Evolutionary conservation across 2,797 vertebrate species (phyloP).

Genomic region (Galago senegalensis): DNA sequence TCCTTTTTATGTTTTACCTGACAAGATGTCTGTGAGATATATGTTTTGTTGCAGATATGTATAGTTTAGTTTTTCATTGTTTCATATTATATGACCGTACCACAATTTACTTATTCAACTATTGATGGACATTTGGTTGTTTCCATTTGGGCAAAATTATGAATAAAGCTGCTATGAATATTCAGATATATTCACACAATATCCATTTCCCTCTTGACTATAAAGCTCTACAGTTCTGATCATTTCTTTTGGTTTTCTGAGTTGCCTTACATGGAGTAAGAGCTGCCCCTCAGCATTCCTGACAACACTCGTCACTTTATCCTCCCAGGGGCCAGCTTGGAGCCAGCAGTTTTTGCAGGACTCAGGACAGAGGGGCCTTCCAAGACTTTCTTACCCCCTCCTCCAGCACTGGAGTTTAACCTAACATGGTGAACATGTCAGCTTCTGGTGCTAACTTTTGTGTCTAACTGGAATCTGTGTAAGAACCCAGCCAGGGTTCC

Average conservation of each 20-base stretch:
- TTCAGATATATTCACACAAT: background rate
- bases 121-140: background rate
- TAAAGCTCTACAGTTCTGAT: background rate
- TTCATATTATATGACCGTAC: fast-evolving
- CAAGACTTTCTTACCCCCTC: background rate
- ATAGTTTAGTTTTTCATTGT: background rate
- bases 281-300: too few relatives aligned
- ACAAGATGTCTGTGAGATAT: background rate
- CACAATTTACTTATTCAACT: background rate
- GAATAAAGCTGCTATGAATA: background rate
- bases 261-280: background rate
- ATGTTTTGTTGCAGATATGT: background rate
- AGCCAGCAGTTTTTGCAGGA: too few relatives aligned
- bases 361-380: background rate
- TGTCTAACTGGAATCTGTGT: background rate
- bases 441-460: background rate
- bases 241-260: background rate
- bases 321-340: too few relatives aligned
- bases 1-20: background rate
- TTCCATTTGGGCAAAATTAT: background rate
- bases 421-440: background rate
- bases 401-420: background rate
- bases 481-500: background rate
- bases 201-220: background rate
- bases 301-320: too few relatives aligned